Evolutionary conservation across 2,888 invertebrate genomes (phyloP).

Genomic region (Endomychus coccineus): DNA sequence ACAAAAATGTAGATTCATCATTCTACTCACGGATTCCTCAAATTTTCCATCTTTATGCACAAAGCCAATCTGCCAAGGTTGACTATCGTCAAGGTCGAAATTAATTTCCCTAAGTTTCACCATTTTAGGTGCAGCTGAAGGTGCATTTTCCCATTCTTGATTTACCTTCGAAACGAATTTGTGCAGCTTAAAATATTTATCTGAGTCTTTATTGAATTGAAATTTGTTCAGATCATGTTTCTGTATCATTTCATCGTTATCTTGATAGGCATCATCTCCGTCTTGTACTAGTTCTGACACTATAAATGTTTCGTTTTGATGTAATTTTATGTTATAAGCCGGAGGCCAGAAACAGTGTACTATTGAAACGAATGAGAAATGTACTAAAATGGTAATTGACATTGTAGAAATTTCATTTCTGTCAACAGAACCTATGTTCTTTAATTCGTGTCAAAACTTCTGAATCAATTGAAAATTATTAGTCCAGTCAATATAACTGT

Average conservation of each 20-base stretch:
- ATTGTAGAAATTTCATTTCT: background rate
- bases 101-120: slow-evolving; percentile 2
- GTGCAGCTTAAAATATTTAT: slow-evolving; percentile 20
- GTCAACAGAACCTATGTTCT: too few species aligned
- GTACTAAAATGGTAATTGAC: background rate
- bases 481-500: background rate
- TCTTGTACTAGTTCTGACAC: slow-evolving; percentile 38
- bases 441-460: too few species aligned
- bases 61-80: slow-evolving; percentile 10
- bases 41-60: too few species aligned
- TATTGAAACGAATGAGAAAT: too few species aligned
- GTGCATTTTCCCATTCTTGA: slow-evolving; percentile 11
- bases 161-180: slow-evolving; percentile 13
- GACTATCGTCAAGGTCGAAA: slow-evolving; percentile 2
- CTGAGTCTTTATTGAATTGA: slow-evolving; percentile 10
- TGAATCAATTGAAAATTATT: too few species aligned
- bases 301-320: slow-evolving; percentile 38
- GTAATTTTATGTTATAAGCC: slow-evolving; percentile 36
- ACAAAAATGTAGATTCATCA: too few species aligned
- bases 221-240: slow-evolving; percentile 20
- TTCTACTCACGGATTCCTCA: too few species aligned
- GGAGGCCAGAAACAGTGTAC: slow-evolving; percentile 37
- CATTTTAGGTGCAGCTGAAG: too few species aligned
- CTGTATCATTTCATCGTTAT: slow-evolving; percentile 37
- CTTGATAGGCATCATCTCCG: slow-evolving; percentile 38